A percentile compares a stretch with the other conserved stretches of the same genome.
phyloP scores from a whole-genome alignment of 2,797 vertebrate genomes.

The Xenentodon cancila region DNA sequence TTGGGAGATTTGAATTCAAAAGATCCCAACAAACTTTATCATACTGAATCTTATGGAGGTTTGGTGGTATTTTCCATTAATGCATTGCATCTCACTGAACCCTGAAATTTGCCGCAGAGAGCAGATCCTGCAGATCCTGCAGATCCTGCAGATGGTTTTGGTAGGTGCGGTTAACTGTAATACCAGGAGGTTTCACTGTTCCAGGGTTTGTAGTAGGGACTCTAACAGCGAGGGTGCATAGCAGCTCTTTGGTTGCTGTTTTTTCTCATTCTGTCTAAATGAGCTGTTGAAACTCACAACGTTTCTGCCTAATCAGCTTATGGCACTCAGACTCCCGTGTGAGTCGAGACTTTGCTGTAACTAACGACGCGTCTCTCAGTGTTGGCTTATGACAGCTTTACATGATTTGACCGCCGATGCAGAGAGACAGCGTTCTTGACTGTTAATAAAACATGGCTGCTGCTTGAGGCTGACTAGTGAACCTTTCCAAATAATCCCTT shows the following conservation, averaged over 20 bases:
- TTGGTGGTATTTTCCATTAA: no score
- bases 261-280: slow-evolving; percentile 14
- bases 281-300: slow-evolving; percentile 26
- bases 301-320: slow-evolving; percentile 39
- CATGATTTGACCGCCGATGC: slow-evolving; percentile 13
- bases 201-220: no score
- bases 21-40: no score
- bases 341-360: slow-evolving; percentile 3
- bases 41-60: no score
- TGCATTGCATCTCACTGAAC: no score
- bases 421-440: slow-evolving; percentile 25
- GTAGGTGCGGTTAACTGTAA: no score
- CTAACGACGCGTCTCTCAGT: slow-evolving; percentile 10
- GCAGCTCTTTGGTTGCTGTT: background rate
- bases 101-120: no score
- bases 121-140: no score
- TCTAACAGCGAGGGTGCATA: background rate
- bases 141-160: no score
- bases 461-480: slow-evolving; percentile 29
- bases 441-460: slow-evolving; percentile 32
- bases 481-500: slow-evolving; percentile 30
- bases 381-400: slow-evolving; percentile 13
- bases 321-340: background rate
- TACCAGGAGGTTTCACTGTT: no score
- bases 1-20: no score